Conservation (phyloP, 2,888 invertebrate species). For the Phengaris arion region DNA sequence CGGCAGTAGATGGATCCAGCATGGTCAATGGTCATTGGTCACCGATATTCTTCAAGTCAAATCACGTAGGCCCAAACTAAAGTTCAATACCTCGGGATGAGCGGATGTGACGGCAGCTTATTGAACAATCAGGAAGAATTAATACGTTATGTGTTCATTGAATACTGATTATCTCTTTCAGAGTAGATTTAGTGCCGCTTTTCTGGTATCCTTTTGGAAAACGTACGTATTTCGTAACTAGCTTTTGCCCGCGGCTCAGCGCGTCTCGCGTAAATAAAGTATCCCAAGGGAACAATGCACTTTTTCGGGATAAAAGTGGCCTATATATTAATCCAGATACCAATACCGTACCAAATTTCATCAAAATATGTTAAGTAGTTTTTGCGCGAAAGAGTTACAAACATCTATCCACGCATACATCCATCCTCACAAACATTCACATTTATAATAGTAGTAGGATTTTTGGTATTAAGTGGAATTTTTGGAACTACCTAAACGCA, state of each 20-base stretch:
- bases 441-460: not conserved
- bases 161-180: not conserved
- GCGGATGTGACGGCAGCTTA: slow-evolving; percentile 24
- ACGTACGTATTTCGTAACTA: not conserved
- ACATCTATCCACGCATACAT: too few relatives aligned
- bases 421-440: too few relatives aligned
- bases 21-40: not conserved
- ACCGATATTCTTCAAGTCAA: not conserved
- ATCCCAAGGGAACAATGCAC: too few relatives aligned
- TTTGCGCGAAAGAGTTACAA: too few relatives aligned
- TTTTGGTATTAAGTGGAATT: not conserved
- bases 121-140: slow-evolving; percentile 18
- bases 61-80: slow-evolving; percentile 16
- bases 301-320: too few relatives aligned
- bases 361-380: too few relatives aligned
- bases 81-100: slow-evolving; percentile 28
- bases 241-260: too few relatives aligned
- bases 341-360: too few relatives aligned
- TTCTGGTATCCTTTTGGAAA: not conserved
- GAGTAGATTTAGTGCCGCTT: not conserved
- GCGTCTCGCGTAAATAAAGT: too few relatives aligned
- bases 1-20: not conserved
- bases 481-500: too few relatives aligned
- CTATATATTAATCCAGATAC: too few relatives aligned
- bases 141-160: slow-evolving; percentile 21